Evolutionary conservation across 2,113 vertebrate genomes (phyloP), one percentile per base, ranked within the genome.

Genomic region (Gallinago media): DNA sequence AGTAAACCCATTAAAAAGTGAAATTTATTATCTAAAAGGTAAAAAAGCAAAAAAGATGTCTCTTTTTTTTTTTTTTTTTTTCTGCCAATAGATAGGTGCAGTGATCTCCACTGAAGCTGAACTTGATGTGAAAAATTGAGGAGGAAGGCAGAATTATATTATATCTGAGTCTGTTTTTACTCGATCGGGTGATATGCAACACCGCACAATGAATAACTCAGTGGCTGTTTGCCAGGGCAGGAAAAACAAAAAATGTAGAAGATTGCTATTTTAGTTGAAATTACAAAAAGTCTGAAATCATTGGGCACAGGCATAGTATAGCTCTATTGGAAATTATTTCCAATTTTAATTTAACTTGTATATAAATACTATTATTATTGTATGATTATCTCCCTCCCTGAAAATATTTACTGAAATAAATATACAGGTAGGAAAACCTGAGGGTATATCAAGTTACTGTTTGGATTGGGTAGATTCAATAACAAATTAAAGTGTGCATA

Each of bases 181-280:
- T 18, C 67, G 21, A 80, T 44, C 14, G 23, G 6, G 3, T 42
- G 38, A 61, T n/a, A 4, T n/a, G 11, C 22, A 65, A 25, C n/a
- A 75, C 3, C 88, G 18, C 5, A 40, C 0, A 0, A 22, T 46
- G 18, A 49, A 21, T 31, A 81, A n/a, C 2, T 54, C 32, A 36
- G 16, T 67, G 16, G 1, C 8, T 72, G 5, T 55, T 93, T 92
- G 17, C 8, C 19, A 46, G 4, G 40, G 5, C 5, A 58, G 2
- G 4, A 6, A 44, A 56, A 65, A 61, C 2, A 22, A n/a, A 1
- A 61, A n/a, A 55, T 46, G 17, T 5, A 85, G 70, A 81, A 7
- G 1, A 15, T 27, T 72, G 47, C 15, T 29, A 15, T 31, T 70
- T 52, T 71, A 58, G 44, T 85, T 3, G 3, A 3, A 63, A 55